Evolutionary conservation across 2,797 vertebrate species (phyloP), one percentile per base, ranked within the genome.

Genomic region (Uromys caudimaculatus): DNA sequence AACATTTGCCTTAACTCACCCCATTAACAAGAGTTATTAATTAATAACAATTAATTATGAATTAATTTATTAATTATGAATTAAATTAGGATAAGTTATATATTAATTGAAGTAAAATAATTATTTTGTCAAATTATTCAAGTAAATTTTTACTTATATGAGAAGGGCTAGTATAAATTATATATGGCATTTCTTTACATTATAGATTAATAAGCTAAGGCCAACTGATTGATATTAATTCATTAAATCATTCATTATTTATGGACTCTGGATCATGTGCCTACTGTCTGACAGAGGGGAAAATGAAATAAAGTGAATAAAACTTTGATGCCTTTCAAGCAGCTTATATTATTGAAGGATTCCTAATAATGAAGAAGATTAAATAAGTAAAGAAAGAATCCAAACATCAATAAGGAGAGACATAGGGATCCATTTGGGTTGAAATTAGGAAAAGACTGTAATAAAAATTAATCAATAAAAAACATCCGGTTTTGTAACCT

Each of bases 81-180:
- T 95, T 24, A 91, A 91, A 91, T 58, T 58, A 75, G 4, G 1
- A 50, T 89, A 3, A 12, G 60, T 76, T 79, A 76, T 52, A 83
- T 50, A 91, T 77, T 24, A 50, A 85, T 69, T 95, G 79, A 21
- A 38, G 4, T 76, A 38, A 91, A 94, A 95, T 89, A 73, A 93
- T 56, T 94, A 76, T 35, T n/a, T n/a, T n/a, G 10, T 88, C 11
- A 86, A 83, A 89, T 89, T 91, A 81, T 44, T 84, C 19, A 91
- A 38, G 8, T 91, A 16, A 76, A 47, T 16, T 69, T 82, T 83
- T 62, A 58, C 44, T 41, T 12, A 50, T 69, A n/a, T 93, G 13
- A 86, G 24, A 93, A 82, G 1, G 44, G 11, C 85, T 35, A 93
- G 0, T 67, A 84, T 90, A 29, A 24, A 78, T 92, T 75, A 52